A percentile compares a stretch with the other conserved stretches of the same genome.
Conservation (phyloP, 2,888 invertebrate genomes). For the Crocallis elinguaria region DNA sequence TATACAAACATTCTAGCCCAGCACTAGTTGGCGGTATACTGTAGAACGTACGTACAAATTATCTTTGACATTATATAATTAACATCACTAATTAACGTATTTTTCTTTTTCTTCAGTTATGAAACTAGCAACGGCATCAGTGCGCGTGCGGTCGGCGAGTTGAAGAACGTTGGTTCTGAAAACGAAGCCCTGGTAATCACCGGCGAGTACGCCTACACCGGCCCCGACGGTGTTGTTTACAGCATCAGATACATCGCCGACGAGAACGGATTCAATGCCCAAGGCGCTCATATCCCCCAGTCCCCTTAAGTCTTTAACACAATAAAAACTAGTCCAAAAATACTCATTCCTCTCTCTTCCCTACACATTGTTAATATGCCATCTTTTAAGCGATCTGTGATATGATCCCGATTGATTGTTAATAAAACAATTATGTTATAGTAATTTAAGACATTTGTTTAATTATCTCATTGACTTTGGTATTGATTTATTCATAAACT, state of each 20-base stretch:
- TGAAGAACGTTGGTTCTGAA: conserved; percentile 60
- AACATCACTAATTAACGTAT: not conserved
- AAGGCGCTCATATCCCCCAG: conserved; percentile 62
- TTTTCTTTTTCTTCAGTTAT: conserved; percentile 42
- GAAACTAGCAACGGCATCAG: conserved; percentile 67
- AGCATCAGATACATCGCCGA: conserved; percentile 78
- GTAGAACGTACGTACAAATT: too few relatives aligned
- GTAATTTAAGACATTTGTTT: conserved; percentile 48
- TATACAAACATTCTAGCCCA: too few relatives aligned
- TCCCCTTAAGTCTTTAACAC: conserved; percentile 41
- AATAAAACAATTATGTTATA: conserved; percentile 64
- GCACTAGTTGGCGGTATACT: too few relatives aligned
- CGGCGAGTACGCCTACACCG: conserved; percentile 67
- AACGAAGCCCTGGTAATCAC: conserved; percentile 57
- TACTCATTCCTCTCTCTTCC: conserved; percentile 40
- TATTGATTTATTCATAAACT: not conserved
- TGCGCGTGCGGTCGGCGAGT: conserved; percentile 41
- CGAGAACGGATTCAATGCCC: conserved; percentile 82
- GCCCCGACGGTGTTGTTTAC: conserved; percentile 76
- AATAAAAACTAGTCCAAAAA: conserved; percentile 37
- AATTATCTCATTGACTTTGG: conserved; percentile 4
- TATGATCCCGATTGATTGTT: conserved; percentile 66
- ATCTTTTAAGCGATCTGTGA: conserved; percentile 75
- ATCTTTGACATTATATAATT: too few relatives aligned
- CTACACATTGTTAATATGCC: conserved; percentile 50